Evolutionary conservation across 2,113 vertebrate genomes (phyloP).

Genomic region (Pachypanchax playfairii): DNA sequence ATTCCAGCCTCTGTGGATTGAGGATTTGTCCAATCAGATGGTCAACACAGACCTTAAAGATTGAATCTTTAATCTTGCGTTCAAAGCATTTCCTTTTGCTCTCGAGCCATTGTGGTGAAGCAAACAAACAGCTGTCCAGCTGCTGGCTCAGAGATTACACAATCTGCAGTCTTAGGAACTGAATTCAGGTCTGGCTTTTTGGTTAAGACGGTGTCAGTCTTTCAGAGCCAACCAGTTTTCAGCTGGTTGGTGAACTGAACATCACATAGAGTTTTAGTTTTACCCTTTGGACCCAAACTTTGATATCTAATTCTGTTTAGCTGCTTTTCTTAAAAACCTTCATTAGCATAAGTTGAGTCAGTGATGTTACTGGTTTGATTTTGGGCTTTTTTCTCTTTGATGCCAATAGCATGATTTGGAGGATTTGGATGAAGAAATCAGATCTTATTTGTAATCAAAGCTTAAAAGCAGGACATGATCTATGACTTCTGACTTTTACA

Average conservation of each 20-base stretch:
- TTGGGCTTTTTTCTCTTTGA: too few species aligned
- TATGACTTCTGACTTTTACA: conserved; percentile 12
- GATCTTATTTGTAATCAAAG: conserved; percentile 16
- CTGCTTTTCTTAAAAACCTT: not conserved
- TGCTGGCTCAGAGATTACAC: not conserved
- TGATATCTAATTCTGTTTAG: too few species aligned
- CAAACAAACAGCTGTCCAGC: conserved; percentile 14
- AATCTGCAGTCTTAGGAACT: not conserved
- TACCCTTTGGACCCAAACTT: not conserved
- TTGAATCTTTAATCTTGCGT: conserved; percentile 6
- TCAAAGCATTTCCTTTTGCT: conserved; percentile 22
- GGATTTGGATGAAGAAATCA: too few species aligned
- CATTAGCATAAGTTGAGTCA: too few species aligned
- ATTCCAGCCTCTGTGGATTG: conserved; percentile 8
- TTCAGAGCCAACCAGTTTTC: not conserved
- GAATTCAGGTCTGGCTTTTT: not conserved
- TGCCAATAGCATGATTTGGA: too few species aligned
- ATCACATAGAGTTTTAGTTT: not conserved
- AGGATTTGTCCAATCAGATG: conserved; percentile 28
- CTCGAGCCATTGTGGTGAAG: not conserved
- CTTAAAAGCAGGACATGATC: conserved; percentile 16
- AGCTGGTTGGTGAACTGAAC: not conserved
- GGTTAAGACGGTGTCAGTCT: too few species aligned
- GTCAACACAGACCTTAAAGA: conserved; percentile 11
- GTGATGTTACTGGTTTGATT: too few species aligned